Evolutionary conservation across 2,888 invertebrate genomes (phyloP), one percentile per base, ranked within the genome.

Genomic region (Ophraella communa): DNA sequence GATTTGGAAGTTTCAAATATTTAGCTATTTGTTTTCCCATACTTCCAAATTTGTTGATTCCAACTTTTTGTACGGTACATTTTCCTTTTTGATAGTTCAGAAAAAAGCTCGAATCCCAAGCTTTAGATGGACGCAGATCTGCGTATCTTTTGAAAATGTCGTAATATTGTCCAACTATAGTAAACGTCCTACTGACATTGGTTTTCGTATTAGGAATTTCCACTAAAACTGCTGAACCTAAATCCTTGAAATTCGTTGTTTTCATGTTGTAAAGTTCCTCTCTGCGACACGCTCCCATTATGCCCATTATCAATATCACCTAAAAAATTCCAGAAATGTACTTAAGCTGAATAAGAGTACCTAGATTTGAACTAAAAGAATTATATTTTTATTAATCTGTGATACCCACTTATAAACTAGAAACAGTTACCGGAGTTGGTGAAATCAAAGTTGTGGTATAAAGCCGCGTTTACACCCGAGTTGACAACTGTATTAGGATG

Each of bases 71-170:
- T 5, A 8, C 4, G 14, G 53, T 60, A 47, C 66, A 69, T 55
- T 65, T 69, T 2, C 68, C 68, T 1, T 65, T 64, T 60, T 65
- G 64, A 45, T 64, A 71, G 17, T 66, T 63, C 14, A 72, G 30
- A 53, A 72, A 71, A 51, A 72, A 68, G 39, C 49, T 8, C 3
- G 20, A 30, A 47, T 27, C 18, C 2, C n/a, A 8, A 17, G 30
- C 39, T n/a, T 61, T 20, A 20, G 21, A 14, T 7, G 69, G 69
- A 4, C 71, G 66, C 3, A 66, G 66, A 35, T 56, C 52, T 5
- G 42, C 17, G 56, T 71, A 69, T 39, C 56, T 65, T 44, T 62
- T 68, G 33, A 52, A 62, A 54, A 67, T 62, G 24, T 64, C 8
- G 35, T 70, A 66, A 54, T 58, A 68, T 7, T 47, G 14, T 8